Evolutionary conservation across 2,888 invertebrate species (phyloP), one percentile per base, ranked within the genome.

Genomic region (Melitaea athalia): DNA sequence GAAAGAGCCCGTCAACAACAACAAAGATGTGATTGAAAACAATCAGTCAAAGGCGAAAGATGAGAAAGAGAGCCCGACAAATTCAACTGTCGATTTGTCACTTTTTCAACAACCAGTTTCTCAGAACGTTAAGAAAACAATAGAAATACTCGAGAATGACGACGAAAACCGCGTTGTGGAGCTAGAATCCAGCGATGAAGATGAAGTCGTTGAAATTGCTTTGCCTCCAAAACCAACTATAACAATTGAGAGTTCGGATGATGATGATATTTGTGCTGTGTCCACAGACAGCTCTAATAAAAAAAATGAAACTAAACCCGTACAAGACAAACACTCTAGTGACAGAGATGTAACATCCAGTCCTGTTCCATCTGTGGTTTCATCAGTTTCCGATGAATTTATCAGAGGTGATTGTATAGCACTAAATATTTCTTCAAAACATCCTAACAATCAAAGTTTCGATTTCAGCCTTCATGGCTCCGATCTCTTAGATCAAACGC

Each of bases 351-450:
- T 86, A 3, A 85, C 89, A 12, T 80, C 89, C 0, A 93, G 93
- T 72, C 93, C 93, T 0, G 92, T 90, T 11, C 93, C 91, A 55
- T 93, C 93, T 43, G 85, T 89, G 15, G 88, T 93, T 3, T 93
- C 93, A 11, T 92, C 93, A 45, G 85, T 92, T 11, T 93, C 93
- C 33, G 93, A 93, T 79, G 93, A 93, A 15, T 93, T 93, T 64
- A 92, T 93, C 38, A 86, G 92, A 67, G 82, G 88, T 70, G 93
- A 93, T 73, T 92, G 92, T 76, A 89, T 92, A 76, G 91, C 91
- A 64, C 81, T 93, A 61, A 93, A 93, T 71, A 93, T 93, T 74
- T 91, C 93, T 43, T 91, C 92, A 12, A 83, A 83, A 55, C 81
- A 80, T 63, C 79, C 81, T 14, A 86, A 86, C 72, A 85, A 87